Evolutionary conservation across 2,113 vertebrate species (phyloP).

Genomic region (Sorex fumeus): DNA sequence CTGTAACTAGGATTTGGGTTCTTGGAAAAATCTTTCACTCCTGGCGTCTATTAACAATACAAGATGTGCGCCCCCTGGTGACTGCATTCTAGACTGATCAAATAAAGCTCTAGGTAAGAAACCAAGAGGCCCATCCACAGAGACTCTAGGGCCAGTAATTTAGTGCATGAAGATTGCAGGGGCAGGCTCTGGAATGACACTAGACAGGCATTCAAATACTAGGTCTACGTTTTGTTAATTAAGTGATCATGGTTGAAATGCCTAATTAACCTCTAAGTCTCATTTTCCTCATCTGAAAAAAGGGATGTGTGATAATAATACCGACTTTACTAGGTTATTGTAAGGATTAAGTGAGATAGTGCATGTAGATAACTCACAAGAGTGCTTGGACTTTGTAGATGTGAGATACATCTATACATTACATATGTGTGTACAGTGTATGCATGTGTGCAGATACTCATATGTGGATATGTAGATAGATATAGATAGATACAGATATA

Average conservation of each 20-base stretch:
- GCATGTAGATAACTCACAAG: slow-evolving; percentile 18
- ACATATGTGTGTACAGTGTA: background rate
- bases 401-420: background rate
- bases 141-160: background rate
- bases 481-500: no score
- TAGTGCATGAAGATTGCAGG: background rate
- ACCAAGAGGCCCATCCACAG: background rate
- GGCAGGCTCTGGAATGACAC: background rate
- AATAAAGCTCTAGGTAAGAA: background rate
- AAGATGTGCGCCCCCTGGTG: slow-evolving; percentile 56
- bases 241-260: slow-evolving; percentile 4
- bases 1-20: background rate
- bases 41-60: background rate
- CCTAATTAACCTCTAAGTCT: slow-evolving; percentile 16
- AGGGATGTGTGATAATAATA: no score
- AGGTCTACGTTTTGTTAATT: slow-evolving; percentile 13
- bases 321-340: background rate
- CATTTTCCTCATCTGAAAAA: no score
- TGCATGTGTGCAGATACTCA: background rate
- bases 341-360: slow-evolving; percentile 44
- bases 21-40: background rate
- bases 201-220: background rate
- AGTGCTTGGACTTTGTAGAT: slow-evolving; percentile 5
- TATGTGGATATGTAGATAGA: background rate
- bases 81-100: background rate